A percentile compares a stretch with the other conserved stretches of the same genome.
Evolutionary conservation across 1,140 invertebrate species (phyloP).

Genomic region (Ips typographus): DNA sequence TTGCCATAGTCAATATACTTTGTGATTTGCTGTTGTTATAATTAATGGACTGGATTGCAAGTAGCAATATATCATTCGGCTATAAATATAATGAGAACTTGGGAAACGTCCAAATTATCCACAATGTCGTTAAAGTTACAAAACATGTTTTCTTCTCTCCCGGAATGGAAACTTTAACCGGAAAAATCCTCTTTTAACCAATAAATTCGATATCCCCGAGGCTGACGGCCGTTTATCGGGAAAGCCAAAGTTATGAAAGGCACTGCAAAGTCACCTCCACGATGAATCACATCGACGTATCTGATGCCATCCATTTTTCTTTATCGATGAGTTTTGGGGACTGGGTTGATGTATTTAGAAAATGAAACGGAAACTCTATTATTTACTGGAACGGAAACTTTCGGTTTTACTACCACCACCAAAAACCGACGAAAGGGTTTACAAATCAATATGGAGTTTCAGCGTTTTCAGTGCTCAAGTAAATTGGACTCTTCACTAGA

Average conservation of each 20-base stretch:
- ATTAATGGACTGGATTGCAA: no score
- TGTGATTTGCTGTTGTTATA: no score
- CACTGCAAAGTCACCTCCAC: conserved; percentile 21
- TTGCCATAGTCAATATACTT: no score
- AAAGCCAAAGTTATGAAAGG: conserved; percentile 21
- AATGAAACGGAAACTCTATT: conserved; percentile 11
- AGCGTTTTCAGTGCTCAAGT: neutral
- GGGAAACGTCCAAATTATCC: no score
- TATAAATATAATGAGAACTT: no score
- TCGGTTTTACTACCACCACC: neutral
- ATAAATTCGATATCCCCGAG: conserved; percentile 21
- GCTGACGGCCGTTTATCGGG: conserved; percentile 13
- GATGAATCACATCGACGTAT: conserved; percentile 26
- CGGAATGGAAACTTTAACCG: neutral
- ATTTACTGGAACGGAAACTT: conserved; percentile 4
- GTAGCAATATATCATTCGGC: no score
- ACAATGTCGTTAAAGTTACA: no score
- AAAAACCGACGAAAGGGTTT: neutral
- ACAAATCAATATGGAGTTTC: neutral
- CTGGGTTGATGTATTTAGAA: conserved; percentile 9
- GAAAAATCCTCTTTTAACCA: conserved; percentile 3
- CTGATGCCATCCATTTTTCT: conserved; percentile 23
- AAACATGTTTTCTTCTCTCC: neutral
- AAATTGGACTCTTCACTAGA: neutral
- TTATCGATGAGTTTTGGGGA: conserved; percentile 12